Percentiles rank a stretch among this genome's conserved stretches.
These are phyloP conservation scores for Gastracanthus pulcherrimus DNA, from an alignment of 2,888 invertebrate species.

Conservation along the genomic window DNA sequence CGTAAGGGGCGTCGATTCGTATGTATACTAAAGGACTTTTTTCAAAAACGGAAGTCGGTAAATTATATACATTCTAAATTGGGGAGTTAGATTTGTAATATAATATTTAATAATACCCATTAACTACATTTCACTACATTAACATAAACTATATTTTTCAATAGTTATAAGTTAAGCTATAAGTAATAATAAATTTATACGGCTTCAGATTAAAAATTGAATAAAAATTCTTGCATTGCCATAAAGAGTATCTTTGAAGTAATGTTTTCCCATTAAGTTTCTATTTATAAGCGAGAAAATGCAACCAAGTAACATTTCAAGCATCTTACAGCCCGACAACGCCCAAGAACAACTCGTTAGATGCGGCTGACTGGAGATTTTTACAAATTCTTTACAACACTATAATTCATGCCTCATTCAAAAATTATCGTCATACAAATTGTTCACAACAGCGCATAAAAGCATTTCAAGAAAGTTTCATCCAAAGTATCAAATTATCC, in stretches of 20 bases:
- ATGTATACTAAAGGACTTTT: no score
- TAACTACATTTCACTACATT: no score
- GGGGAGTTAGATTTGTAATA: no score
- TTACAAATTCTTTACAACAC: not conserved
- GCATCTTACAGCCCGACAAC: not conserved
- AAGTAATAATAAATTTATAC: no score
- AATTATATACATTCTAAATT: no score
- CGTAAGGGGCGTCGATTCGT: no score
- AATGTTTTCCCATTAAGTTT: not conserved
- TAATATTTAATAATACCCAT: no score
- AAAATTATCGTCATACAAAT: conserved; percentile 5
- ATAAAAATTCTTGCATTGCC: not conserved
- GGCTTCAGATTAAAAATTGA: no score
- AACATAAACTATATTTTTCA: no score
- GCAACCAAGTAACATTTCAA: not conserved
- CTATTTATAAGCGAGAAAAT: not conserved
- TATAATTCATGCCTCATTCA: not conserved
- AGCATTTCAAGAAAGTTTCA: not conserved
- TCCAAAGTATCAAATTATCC: not conserved
- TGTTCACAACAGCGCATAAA: not conserved
- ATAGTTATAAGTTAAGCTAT: no score
- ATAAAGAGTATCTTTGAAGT: not conserved
- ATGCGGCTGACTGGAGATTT: not conserved
- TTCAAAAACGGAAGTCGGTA: no score
- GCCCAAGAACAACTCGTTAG: not conserved